Conservation (phyloP, 2,888 invertebrate species). For the Perithous albicinctus region DNA sequence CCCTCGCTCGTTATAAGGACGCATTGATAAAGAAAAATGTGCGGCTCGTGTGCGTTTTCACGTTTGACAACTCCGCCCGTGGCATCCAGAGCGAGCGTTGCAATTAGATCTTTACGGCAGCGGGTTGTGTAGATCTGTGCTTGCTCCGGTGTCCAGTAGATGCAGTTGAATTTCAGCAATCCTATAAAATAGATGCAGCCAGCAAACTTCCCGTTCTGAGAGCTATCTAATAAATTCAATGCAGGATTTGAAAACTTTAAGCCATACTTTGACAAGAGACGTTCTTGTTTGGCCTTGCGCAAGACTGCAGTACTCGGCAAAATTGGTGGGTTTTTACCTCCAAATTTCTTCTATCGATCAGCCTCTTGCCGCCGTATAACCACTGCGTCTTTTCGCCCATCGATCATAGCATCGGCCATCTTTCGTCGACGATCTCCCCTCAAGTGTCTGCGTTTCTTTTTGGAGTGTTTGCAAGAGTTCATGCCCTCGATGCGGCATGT, state of each 20-base stretch:
- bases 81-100: constrained; percentile 32
- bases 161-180: constrained; percentile 26
- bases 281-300: constrained; percentile 54
- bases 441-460: constrained; percentile 42
- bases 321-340: constrained; percentile 44
- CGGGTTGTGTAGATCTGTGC: constrained; percentile 40
- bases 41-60: constrained; percentile 6
- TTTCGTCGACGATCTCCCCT: constrained; percentile 27
- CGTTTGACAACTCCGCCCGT: constrained; percentile 47
- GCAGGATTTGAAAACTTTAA: constrained; percentile 35
- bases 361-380: constrained; percentile 46
- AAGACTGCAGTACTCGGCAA: constrained; percentile 35
- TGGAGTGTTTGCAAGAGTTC: not conserved
- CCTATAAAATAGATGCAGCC: constrained; percentile 41
- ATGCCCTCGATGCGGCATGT: constrained; percentile 35
- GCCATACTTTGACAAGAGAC: constrained; percentile 10
- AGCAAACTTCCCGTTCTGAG: constrained; percentile 33
- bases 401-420: constrained; percentile 38
- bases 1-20: constrained; percentile 44
- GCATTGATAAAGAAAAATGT: constrained; percentile 58
- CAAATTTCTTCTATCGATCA: constrained; percentile 43
- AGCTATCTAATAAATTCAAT: constrained; percentile 35
- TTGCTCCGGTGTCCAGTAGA: constrained; percentile 50
- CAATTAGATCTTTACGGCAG: constrained; percentile 30
- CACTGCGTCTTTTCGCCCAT: constrained; percentile 42